Base-by-base conservation (phyloP, 2,113 vertebrate species). In the Nestor notabilis region DNA sequence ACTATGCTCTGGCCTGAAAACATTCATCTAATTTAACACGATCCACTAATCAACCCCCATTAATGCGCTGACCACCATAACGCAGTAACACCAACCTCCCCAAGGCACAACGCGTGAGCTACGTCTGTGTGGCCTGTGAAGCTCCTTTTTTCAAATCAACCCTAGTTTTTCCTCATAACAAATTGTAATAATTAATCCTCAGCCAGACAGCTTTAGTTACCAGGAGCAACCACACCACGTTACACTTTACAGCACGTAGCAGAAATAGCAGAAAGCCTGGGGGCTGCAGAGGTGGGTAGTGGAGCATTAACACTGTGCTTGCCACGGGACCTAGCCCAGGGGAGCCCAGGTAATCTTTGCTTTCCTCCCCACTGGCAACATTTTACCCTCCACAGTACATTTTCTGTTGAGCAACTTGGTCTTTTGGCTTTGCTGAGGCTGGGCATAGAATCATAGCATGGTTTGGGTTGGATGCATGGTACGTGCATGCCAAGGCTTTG, bases 121-220 rank as follows among this genome's bases (percentile, higher is more conserved):
- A 20, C 2, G 2, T 83, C 16, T 65, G 25, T 20, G 47, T 55
- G 35, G 61, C 19, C 55, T 56, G 17, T 24, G 65, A 64, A 50
- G 66, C 12, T 58, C 47, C 3, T 0, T n/a, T 47, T 56, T 44
- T 35, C 47, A 17, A 35, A 61, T 33, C 41, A 69, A 80, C 60
- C 49, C 37, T 52, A 37, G 63, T 63, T 76, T 72, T n/a, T n/a
- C 17, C 63, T 90, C 66, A 43, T 75, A 87, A 83, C 50, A 79
- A 85, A 72, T 65, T 72, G 81, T 65, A 65, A 72, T 85, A 72
- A 93, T 79, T 83, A 83, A 49, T 69, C 49, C 77, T 52, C 77
- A 87, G 39, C 33, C 58, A 68, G 65, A 27, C 39, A 50, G 58
- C 77, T 29, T 74, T 63, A 76, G 68, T 66, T 50, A 84, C 69